Conservation (phyloP, 2,888 invertebrate genomes). For the Eucriotettix oculatus region DNA sequence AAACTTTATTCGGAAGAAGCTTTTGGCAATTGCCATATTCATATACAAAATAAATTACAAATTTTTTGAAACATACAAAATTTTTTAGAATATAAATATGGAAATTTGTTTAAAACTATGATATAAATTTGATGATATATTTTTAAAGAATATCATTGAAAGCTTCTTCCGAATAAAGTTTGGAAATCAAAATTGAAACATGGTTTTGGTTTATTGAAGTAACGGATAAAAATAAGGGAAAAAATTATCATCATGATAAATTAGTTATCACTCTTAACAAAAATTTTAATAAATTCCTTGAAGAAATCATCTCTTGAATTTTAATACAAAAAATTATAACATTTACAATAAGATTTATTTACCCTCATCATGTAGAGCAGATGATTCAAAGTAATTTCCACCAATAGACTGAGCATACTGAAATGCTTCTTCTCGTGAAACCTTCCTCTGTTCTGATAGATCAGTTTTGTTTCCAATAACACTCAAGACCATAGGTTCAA, state of each 20-base stretch:
- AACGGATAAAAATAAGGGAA: not conserved
- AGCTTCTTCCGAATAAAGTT: no score
- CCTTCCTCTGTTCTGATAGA: slow-evolving; percentile 41
- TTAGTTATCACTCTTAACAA: not conserved
- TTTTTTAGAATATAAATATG: no score
- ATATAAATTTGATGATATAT: no score
- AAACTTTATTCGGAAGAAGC: no score
- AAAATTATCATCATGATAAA: not conserved
- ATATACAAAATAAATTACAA: no score
- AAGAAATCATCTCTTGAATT: not conserved
- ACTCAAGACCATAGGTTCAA: slow-evolving; percentile 59
- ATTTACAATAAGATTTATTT: not conserved
- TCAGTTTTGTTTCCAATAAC: slow-evolving; percentile 80
- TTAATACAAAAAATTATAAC: not conserved
- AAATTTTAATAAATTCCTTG: not conserved
- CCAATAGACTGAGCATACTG: slow-evolving; percentile 65
- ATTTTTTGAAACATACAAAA: no score
- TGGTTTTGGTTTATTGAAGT: no score
- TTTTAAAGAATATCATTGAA: no score
- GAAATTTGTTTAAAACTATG: no score
- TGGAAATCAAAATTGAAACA: no score
- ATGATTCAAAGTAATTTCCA: slow-evolving; percentile 72
- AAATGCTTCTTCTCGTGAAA: slow-evolving; percentile 45
- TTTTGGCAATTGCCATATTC: no score
- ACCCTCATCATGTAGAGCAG: slow-evolving; percentile 59